Percentiles rank a stretch among this genome's conserved stretches.
These are phyloP conservation scores for Hippocampus mohnikei DNA, from an alignment of 2,113 vertebrate species.

Conservation along the genomic window DNA sequence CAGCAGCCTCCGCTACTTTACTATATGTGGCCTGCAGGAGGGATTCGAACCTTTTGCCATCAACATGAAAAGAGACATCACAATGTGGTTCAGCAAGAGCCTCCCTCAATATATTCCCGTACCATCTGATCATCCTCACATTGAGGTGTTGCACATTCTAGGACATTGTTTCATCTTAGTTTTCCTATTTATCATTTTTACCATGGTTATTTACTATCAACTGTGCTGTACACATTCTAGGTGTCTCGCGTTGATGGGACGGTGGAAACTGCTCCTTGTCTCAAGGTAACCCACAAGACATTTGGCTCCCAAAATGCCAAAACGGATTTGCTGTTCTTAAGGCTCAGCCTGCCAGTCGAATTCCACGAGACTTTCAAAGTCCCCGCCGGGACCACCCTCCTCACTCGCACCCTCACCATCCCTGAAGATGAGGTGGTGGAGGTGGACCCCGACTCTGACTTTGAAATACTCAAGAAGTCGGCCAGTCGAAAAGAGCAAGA, in stretches of 20 bases:
- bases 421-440: conserved; percentile 83
- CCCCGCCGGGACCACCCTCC: conserved; percentile 77
- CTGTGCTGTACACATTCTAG: conserved; percentile 46
- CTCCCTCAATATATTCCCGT: conserved; percentile 81
- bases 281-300: conserved; percentile 83
- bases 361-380: conserved; percentile 87
- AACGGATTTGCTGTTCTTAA: conserved; percentile 84
- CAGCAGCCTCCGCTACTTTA: conserved; percentile 84
- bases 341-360: conserved; percentile 89
- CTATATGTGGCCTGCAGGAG: conserved; percentile 94
- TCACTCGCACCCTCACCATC: conserved; percentile 78
- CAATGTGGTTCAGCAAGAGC: conserved; percentile 95
- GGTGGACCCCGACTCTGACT: conserved; percentile 85
- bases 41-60: conserved; percentile 93
- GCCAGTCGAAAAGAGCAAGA: conserved; percentile 82
- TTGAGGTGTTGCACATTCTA: conserved; percentile 73
- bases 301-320: conserved; percentile 86
- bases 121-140: conserved; percentile 79
- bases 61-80: conserved; percentile 90
- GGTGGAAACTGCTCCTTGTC: conserved; percentile 84
- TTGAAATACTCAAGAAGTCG: conserved; percentile 85
- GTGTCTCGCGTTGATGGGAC: conserved; percentile 86
- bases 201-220: neutral
- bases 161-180: neutral
- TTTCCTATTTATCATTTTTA: neutral